These are phyloP conservation scores for Illadopsis cleaveri DNA, from an alignment of 2,113 vertebrate species.

Conservation along the genomic window DNA sequence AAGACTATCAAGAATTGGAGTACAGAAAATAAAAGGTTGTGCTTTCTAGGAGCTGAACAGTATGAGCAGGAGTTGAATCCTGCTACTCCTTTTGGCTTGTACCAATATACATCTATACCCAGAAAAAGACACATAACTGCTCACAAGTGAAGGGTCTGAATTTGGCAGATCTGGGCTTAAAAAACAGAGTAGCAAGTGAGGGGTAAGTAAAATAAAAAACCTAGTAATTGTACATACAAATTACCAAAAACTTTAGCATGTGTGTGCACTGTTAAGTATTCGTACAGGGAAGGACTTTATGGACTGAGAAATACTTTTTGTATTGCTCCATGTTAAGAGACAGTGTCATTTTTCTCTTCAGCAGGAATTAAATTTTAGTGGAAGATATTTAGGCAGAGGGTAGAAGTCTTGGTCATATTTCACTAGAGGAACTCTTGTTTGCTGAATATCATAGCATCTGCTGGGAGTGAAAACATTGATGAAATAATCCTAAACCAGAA, in stretches of 20 bases:
- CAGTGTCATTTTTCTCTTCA: background rate
- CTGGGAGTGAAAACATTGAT: background rate
- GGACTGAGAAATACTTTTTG: background rate
- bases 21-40: background rate
- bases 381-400: background rate
- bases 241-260: background rate
- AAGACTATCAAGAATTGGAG: background rate
- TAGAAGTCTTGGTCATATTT: background rate
- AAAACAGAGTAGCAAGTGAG: background rate
- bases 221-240: background rate
- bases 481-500: background rate
- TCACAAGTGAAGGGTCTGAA: background rate
- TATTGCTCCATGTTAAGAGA: background rate
- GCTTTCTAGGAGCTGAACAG: background rate
- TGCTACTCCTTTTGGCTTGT: background rate
- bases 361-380: background rate
- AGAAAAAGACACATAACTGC: background rate
- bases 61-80: background rate
- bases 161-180: background rate
- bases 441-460: background rate
- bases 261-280: background rate
- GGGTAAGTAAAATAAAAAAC: background rate
- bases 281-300: background rate
- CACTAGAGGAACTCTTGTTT: background rate
- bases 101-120: fast-evolving